These are phyloP conservation scores for Diogma glabrata DNA, from an alignment of 2,888 invertebrate genomes.

Conservation along the genomic window DNA sequence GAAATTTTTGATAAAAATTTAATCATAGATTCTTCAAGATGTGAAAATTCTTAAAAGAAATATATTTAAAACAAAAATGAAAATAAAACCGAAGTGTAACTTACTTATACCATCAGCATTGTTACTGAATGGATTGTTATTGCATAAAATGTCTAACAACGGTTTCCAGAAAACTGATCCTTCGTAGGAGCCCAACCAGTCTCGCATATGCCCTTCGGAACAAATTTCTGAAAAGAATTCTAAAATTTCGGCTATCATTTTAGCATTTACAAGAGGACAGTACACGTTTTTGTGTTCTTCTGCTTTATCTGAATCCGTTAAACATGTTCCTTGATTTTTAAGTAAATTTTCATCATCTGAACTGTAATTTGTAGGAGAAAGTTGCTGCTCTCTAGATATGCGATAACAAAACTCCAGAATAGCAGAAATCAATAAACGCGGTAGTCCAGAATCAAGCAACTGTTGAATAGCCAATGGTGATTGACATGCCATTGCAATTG, in stretches of 20 bases:
- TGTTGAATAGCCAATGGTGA: constrained; percentile 66
- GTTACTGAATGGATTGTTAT: constrained; percentile 38
- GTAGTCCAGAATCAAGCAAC: constrained; percentile 64
- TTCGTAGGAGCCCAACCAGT: constrained; percentile 73
- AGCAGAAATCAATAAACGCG: constrained; percentile 48
- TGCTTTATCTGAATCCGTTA: constrained; percentile 41
- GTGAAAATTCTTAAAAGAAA: constrained; percentile 35
- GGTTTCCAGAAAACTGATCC: constrained; percentile 82
- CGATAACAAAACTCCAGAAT: constrained; percentile 41
- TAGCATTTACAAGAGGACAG: constrained; percentile 42
- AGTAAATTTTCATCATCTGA: not conserved
- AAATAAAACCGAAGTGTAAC: not conserved
- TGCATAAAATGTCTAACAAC: constrained; percentile 61
- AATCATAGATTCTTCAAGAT: constrained; percentile 65
- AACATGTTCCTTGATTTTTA: constrained; percentile 20
- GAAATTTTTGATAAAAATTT: constrained; percentile 73
- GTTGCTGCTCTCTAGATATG: constrained; percentile 22
- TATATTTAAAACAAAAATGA: not conserved
- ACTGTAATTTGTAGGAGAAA: too few species aligned
- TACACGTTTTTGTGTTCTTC: constrained; percentile 23
- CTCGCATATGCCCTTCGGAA: constrained; percentile 67
- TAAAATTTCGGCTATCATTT: constrained; percentile 53
- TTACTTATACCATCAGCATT: constrained; percentile 14
- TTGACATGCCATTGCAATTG: constrained; percentile 67
- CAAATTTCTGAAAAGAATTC: constrained; percentile 74